These are phyloP conservation scores for Listrodromus nycthemerus DNA, from an alignment of 2,888 invertebrate species.

Conservation along the genomic window DNA sequence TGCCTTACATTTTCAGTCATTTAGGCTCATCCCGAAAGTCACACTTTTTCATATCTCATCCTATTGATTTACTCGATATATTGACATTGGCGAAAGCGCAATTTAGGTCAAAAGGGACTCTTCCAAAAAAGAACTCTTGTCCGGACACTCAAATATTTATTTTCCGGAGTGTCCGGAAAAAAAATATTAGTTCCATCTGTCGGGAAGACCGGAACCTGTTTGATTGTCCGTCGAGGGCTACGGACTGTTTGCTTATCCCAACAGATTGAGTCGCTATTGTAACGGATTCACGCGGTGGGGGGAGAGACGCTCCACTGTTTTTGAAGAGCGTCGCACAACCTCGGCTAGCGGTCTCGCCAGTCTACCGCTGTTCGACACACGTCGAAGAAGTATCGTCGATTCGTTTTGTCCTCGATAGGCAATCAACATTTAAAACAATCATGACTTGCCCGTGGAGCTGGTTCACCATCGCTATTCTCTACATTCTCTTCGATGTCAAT, in stretches of 20 bases:
- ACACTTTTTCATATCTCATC: not conserved
- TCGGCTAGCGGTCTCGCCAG: slow-evolving; percentile 53
- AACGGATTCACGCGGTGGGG: slow-evolving; percentile 36
- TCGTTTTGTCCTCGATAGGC: slow-evolving; percentile 7
- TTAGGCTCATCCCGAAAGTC: not conserved
- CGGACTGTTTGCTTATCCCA: slow-evolving; percentile 26
- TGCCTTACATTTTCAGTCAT: not conserved
- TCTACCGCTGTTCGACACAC: slow-evolving; percentile 43
- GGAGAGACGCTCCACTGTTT: not conserved
- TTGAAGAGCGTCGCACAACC: slow-evolving; percentile 2
- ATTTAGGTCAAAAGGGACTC: no score
- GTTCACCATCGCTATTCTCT: slow-evolving; percentile 86
- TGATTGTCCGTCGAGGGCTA: slow-evolving; percentile 31
- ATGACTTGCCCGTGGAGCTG: slow-evolving; percentile 77
- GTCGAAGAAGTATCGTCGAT: slow-evolving; percentile 35
- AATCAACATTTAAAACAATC: slow-evolving; percentile 2
- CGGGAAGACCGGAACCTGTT: slow-evolving; percentile 43
- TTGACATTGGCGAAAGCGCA: no score
- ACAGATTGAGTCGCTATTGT: not conserved
- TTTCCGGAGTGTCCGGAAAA: not conserved
- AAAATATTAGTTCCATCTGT: not conserved
- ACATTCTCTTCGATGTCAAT: slow-evolving; percentile 92
- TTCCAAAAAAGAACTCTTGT: not conserved
- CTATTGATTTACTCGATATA: no score
- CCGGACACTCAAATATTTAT: no score